A percentile compares a stretch with the other conserved stretches of the same genome.
phyloP scores from a whole-genome alignment of 2,888 invertebrate species.

The Cybosia mesomella region DNA sequence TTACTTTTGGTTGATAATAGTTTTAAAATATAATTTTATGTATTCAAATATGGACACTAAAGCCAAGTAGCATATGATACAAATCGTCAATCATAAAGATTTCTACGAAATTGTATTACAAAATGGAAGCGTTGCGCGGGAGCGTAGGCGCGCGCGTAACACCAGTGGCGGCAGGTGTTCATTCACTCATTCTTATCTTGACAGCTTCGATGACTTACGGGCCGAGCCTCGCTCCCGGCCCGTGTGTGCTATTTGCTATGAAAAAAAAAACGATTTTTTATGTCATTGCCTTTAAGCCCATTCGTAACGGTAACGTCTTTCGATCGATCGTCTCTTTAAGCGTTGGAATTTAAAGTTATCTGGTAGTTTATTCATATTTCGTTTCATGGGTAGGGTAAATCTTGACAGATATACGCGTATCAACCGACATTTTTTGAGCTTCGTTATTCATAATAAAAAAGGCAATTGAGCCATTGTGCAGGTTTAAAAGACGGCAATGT shows the following conservation, averaged over 20 bases:
- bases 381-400: conserved; percentile 69
- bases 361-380: conserved; percentile 66
- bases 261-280: conserved; percentile 73
- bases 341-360: conserved; percentile 73
- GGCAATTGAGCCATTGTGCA: conserved; percentile 43
- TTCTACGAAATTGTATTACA: conserved; percentile 66
- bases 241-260: conserved; percentile 80
- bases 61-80: conserved; percentile 50
- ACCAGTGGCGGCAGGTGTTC: conserved; percentile 85
- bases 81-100: conserved; percentile 46
- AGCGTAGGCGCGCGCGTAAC: conserved; percentile 84
- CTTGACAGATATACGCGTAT: conserved; percentile 71
- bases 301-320: conserved; percentile 84
- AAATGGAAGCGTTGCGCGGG: conserved; percentile 60
- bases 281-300: conserved; percentile 80
- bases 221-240: conserved; percentile 67
- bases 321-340: conserved; percentile 72
- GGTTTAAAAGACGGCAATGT: conserved; percentile 49
- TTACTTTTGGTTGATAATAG: conserved; percentile 66
- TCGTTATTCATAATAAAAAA: conserved; percentile 35
- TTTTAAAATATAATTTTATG: conserved; percentile 45
- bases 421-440: conserved; percentile 47
- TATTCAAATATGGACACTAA: conserved; percentile 64
- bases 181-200: conserved; percentile 86
- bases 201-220: conserved; percentile 86